These are phyloP conservation scores for Drosophila putrida DNA, from an alignment of 2,888 invertebrate genomes.

Conservation along the genomic window DNA sequence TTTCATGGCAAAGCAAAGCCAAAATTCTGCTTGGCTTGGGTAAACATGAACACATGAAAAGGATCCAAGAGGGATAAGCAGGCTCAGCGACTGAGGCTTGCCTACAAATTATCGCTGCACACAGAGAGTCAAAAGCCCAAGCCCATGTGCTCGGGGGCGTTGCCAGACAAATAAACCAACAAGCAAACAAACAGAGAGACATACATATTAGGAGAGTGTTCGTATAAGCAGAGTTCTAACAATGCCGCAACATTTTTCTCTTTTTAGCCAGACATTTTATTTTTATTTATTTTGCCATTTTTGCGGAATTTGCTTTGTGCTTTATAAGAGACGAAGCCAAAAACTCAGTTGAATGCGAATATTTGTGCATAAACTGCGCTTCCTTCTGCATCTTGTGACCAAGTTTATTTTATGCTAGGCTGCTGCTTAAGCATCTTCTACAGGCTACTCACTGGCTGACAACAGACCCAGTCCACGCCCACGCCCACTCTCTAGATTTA, in stretches of 20 bases:
- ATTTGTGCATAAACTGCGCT: slow-evolving; percentile 73
- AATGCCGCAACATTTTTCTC: slow-evolving; percentile 62
- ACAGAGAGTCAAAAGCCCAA: slow-evolving; percentile 41
- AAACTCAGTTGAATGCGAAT: slow-evolving; percentile 39
- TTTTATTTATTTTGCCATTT: slow-evolving; percentile 61
- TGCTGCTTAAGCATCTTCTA: slow-evolving; percentile 28
- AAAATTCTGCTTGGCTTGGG: slow-evolving; percentile 24
- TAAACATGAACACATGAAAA: slow-evolving; percentile 63
- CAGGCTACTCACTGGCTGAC: slow-evolving; percentile 29
- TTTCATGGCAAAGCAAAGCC: slow-evolving; percentile 62
- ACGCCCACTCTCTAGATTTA: slow-evolving; percentile 19
- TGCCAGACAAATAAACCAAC: slow-evolving; percentile 53
- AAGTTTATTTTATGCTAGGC: slow-evolving; percentile 41
- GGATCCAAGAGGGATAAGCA: slow-evolving; percentile 53
- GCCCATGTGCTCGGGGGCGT: slow-evolving; percentile 46
- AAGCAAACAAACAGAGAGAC: slow-evolving; percentile 20
- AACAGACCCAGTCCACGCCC: slow-evolving; percentile 24
- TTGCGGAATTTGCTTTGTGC: slow-evolving; percentile 54
- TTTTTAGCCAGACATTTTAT: slow-evolving; percentile 51
- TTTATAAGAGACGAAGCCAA: slow-evolving; percentile 28
- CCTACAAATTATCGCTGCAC: slow-evolving; percentile 70
- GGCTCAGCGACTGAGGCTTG: slow-evolving; percentile 41
- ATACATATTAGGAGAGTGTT: slow-evolving; percentile 4
- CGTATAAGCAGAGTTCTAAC: slow-evolving; percentile 34
- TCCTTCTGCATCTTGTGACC: slow-evolving; percentile 50